Base-by-base conservation (phyloP, 2,797 vertebrate species). In the Enteromius treurensis region DNA sequence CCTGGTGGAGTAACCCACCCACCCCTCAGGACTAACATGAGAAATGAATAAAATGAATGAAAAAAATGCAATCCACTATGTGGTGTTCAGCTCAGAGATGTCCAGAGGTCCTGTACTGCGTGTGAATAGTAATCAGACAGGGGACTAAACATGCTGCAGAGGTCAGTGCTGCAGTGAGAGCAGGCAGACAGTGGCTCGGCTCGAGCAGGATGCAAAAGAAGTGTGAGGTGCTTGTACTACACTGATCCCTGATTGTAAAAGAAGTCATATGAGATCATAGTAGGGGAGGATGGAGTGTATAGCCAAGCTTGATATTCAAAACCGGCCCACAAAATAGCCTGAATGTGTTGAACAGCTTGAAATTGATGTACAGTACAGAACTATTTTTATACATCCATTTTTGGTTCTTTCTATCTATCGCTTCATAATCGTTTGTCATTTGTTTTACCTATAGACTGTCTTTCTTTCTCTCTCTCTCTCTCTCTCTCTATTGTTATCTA, bases 41-140 rank as follows among this genome's bases (percentile, higher is more conserved):
- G n/a, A 40, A 64, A 65, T 53, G 14, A 67, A 32, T 53, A 76
- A 67, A 67, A 82, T 68, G 29, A 55, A 65, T 14, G 10, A 8
- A 76, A 76, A 74, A 82, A 82, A 53, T 47, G 32, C 7, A 71
- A 62, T 73, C 11, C 49, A 23, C 78, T 42, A 26, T 68, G 53
- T 81, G 79, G 6, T 53, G 45, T 76, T 82, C 71, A 70, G 49
- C 53, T 58, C 51, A 13, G 75, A 77, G 37, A 34, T 62, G 69
- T 81, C 40, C 69, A 62, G 55, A 73, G 69, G 71, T 82, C 73
- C 62, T 37, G 55, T 74, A 40, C 80, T 64, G 58, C 58, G 13
- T 19, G 70, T 68, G 73, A 83, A 60, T 78, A 71, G 29, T 19
- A 70, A 83, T 77, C 75, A 78, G 51, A 60, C 74, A 34, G 5